Evolutionary conservation across 2,797 vertebrate species (phyloP).

Genomic region (Arnoldichthys spilopterus): DNA sequence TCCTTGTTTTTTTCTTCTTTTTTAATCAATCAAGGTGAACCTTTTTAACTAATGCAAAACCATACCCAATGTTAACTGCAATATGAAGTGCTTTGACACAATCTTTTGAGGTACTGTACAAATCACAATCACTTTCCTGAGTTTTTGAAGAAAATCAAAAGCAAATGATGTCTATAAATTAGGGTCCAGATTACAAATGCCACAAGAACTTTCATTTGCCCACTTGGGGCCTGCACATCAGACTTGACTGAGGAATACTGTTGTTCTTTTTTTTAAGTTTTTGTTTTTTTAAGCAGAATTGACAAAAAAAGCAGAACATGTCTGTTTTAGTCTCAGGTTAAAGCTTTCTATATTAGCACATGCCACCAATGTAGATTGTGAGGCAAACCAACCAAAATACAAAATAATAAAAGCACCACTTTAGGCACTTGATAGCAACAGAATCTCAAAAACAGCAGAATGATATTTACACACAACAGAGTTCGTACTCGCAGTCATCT

Average conservation of each 20-base stretch:
- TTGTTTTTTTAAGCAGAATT: slow-evolving; percentile 60
- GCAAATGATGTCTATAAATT: slow-evolving; percentile 88
- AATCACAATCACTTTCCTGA: slow-evolving; percentile 98
- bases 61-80: slow-evolving; percentile 88
- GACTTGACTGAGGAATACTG: slow-evolving; percentile 93
- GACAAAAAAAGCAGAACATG: slow-evolving; percentile 83
- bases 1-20: slow-evolving; percentile 84
- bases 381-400: slow-evolving; percentile 91
- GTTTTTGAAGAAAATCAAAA: slow-evolving; percentile 86
- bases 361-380: slow-evolving; percentile 96
- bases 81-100: slow-evolving; percentile 92
- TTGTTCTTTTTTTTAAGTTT: slow-evolving; percentile 70
- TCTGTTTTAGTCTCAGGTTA: slow-evolving; percentile 89
- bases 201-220: slow-evolving; percentile 78
- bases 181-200: slow-evolving; percentile 90
- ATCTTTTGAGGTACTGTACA: slow-evolving; percentile 98
- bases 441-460: slow-evolving; percentile 98
- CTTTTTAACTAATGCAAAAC: slow-evolving; percentile 87
- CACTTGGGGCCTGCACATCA: slow-evolving; percentile 86
- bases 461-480: slow-evolving; percentile 85
- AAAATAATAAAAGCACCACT: slow-evolving; percentile 97
- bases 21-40: slow-evolving; percentile 91
- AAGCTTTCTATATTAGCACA: slow-evolving; percentile 99
- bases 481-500: slow-evolving; percentile 85
- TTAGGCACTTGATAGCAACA: slow-evolving; percentile 99